These are phyloP conservation scores for Zosterops japonicus DNA, from an alignment of 2,113 vertebrate genomes.

Conservation along the genomic window DNA sequence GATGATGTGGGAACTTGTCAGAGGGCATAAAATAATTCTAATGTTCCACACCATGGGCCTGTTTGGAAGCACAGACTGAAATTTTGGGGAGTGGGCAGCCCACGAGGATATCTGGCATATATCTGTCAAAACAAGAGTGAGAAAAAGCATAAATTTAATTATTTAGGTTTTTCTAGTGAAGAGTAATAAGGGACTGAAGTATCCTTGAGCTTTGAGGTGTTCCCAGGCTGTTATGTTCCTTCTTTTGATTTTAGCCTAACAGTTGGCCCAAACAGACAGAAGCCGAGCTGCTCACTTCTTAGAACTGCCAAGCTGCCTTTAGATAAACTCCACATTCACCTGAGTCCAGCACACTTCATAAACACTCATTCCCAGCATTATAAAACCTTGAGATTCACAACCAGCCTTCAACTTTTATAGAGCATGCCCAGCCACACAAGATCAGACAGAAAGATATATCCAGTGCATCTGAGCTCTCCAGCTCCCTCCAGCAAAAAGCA, in stretches of 20 bases:
- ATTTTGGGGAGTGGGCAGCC: not conserved
- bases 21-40: not conserved
- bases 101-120: rapidly evolving
- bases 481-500: not conserved
- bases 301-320: not conserved
- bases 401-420: not conserved
- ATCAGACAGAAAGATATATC: not conserved
- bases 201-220: not conserved
- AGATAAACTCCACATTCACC: not conserved
- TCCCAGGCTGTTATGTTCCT: not conserved
- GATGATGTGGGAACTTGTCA: not conserved
- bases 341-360: not conserved
- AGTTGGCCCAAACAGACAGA: not conserved
- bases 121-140: not conserved
- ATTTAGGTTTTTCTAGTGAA: not conserved
- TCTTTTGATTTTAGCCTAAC: not conserved
- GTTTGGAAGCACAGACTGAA: not conserved
- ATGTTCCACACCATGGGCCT: not conserved
- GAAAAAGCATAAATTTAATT: not conserved
- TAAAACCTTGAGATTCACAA: not conserved
- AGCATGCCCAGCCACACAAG: not conserved
- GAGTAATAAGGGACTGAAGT: not conserved
- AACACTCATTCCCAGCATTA: not conserved
- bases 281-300: not conserved
- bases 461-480: not conserved